These are phyloP conservation scores for Gonocerus acuteangulatus DNA, from an alignment of 2,888 invertebrate genomes.

Conservation along the genomic window DNA sequence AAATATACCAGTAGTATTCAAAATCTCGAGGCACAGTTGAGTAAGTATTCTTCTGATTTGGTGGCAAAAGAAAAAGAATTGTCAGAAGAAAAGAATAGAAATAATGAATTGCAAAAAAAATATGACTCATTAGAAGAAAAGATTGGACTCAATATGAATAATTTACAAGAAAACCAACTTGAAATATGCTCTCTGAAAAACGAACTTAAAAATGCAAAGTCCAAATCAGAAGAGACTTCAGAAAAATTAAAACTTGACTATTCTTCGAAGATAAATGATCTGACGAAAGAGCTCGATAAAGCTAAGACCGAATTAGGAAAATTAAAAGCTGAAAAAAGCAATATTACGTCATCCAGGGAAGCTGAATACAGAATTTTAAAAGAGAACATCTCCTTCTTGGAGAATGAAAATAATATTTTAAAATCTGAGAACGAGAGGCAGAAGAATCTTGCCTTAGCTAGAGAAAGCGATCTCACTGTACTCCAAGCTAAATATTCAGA, in stretches of 20 bases:
- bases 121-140: background rate
- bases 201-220: background rate
- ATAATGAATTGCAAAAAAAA: background rate
- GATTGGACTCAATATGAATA: background rate
- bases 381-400: background rate
- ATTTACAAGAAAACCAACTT: background rate
- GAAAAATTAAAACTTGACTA: background rate
- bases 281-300: background rate
- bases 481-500: background rate
- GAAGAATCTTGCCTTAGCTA: background rate
- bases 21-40: constrained; percentile 41
- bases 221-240: background rate
- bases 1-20: constrained; percentile 33
- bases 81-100: background rate
- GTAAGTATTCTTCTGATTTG: constrained; percentile 36
- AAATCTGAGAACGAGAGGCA: background rate
- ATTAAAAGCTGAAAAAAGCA: background rate
- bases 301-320: background rate
- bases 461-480: background rate
- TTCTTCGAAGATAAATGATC: background rate
- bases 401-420: background rate
- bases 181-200: background rate
- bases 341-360: background rate
- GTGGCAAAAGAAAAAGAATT: background rate
- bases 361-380: background rate